Percentiles rank a stretch among this genome's conserved stretches.
These are phyloP conservation scores for Hycleus phaleratus DNA, from an alignment of 1,140 invertebrate species.

Conservation along the genomic window DNA sequence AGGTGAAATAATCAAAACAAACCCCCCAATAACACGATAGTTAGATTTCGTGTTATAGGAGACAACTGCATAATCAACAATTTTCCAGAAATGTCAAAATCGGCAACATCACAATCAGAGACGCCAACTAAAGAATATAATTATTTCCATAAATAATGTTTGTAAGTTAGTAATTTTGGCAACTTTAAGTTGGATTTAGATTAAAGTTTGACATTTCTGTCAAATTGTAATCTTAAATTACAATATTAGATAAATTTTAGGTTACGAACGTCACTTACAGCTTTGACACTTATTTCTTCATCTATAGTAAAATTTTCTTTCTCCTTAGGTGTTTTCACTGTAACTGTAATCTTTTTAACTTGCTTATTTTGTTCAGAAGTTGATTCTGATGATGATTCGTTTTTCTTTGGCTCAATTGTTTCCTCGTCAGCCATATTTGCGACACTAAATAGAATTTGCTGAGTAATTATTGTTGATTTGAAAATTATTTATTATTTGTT, in stretches of 20 bases:
- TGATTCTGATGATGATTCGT: slow-evolving; percentile 29
- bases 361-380: slow-evolving; percentile 23
- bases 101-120: too few species aligned
- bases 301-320: slow-evolving; percentile 82
- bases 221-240: background rate
- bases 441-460: too few species aligned
- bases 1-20: too few species aligned
- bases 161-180: too few species aligned
- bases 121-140: too few species aligned
- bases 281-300: slow-evolving; percentile 80
- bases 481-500: too few species aligned
- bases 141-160: too few species aligned
- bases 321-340: slow-evolving; percentile 94
- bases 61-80: background rate
- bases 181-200: too few species aligned
- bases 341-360: slow-evolving; percentile 69
- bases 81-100: background rate
- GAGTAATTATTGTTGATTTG: too few species aligned
- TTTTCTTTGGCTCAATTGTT: slow-evolving; percentile 23
- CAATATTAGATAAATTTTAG: slow-evolving; percentile 2
- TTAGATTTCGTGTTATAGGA: slow-evolving; percentile 4
- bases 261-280: slow-evolving; percentile 56
- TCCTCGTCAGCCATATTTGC: slow-evolving; percentile 37
- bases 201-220: too few species aligned
- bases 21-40: too few species aligned